Conservation (phyloP, 37 sponge, comb jelly and placozoan species). For the Amphimedon queenslandica region DNA sequence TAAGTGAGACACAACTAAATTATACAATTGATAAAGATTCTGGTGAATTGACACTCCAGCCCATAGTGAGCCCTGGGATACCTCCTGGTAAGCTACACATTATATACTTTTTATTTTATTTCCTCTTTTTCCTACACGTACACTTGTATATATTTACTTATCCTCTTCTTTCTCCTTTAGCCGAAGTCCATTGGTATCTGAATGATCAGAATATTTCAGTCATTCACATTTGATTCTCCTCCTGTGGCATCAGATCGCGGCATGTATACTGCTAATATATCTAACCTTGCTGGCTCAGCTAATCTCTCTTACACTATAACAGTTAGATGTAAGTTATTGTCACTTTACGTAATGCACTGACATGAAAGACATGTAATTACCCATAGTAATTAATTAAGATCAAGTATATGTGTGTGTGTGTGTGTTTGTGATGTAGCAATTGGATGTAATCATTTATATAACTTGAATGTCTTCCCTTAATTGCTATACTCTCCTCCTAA, state of each 20-base stretch:
- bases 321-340: background rate
- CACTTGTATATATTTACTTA: too few species aligned
- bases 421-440: background rate
- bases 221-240: too few species aligned
- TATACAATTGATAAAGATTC: background rate
- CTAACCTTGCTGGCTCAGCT: background rate
- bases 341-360: too few species aligned
- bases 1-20: background rate
- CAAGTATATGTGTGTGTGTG: too few species aligned
- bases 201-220: background rate
- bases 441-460: background rate
- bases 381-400: too few species aligned
- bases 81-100: too few species aligned
- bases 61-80: background rate
- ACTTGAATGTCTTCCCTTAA: too few species aligned
- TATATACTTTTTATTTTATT: too few species aligned
- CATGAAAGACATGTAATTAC: too few species aligned
- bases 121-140: too few species aligned
- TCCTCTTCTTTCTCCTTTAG: too few species aligned
- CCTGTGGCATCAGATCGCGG: background rate
- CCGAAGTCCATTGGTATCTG: background rate
- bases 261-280: background rate
- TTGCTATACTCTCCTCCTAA: too few species aligned
- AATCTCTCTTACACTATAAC: background rate
- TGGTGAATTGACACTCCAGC: background rate